phyloP scores from a whole-genome alignment of 2,113 vertebrate genomes.

The Phyllostomus discolor region DNA sequence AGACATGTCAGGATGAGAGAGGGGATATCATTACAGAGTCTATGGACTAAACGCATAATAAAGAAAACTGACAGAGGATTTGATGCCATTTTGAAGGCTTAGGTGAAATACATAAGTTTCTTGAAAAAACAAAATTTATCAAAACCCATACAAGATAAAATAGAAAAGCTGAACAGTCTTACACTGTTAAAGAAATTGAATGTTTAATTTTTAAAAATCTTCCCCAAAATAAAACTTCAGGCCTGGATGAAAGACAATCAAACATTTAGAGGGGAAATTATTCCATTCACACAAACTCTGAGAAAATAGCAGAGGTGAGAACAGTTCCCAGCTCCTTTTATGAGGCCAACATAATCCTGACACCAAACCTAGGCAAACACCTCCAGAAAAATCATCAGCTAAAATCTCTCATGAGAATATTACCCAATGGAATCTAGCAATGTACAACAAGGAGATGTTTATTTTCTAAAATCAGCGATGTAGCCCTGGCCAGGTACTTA shows the following conservation, averaged over 20 bases:
- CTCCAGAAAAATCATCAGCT: background rate
- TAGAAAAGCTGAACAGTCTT: background rate
- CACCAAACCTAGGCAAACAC: background rate
- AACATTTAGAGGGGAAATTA: background rate
- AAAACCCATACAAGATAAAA: background rate
- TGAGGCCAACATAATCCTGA: background rate
- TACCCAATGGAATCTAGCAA: background rate
- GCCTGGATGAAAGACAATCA: background rate
- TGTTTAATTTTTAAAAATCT: background rate
- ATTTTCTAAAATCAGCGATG: background rate
- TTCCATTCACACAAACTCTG: background rate
- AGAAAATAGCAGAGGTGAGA: background rate
- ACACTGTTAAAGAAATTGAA: background rate
- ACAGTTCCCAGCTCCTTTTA: background rate
- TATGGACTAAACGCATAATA: background rate
- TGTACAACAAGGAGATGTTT: background rate
- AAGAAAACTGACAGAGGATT: background rate
- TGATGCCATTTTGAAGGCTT: background rate
- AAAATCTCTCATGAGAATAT: background rate
- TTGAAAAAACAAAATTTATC: background rate
- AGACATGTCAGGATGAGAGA: background rate
- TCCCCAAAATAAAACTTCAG: background rate
- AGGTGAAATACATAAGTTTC: background rate
- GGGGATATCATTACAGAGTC: background rate
- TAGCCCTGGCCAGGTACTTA: too few relatives aligned